Evolutionary conservation across 1,140 invertebrate species (phyloP), one percentile per base, ranked within the genome.

Genomic region (Caenorhabditis tropicalis): DNA sequence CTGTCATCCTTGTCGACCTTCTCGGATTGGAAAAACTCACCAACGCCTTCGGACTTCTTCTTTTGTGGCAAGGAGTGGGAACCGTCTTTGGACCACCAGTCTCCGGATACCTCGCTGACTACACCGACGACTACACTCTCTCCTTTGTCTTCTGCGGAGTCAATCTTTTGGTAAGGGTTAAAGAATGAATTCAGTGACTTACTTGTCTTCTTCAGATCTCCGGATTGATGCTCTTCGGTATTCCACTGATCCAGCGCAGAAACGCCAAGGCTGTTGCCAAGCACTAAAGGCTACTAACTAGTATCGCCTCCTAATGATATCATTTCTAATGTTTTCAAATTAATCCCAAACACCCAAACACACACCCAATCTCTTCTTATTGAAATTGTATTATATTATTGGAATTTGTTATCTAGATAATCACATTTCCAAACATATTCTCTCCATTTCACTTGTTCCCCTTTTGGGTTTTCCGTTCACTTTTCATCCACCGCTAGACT

Each of bases 41-140:
- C 53, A 99, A 97, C 91, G 96, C 96, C 24, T 99, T 98, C 92
- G 97, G 97, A 29, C 93, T 99, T 65, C 93, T 99, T 60, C 96
- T 98, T 33, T 81, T 85, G 33, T 85, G 80, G 79, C 88, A 93
- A 98, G 97, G 97, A 36, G 94, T 95, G 43, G 95, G 96, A 0
- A 95, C 96, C 3, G 95, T 98, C 56, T 92, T 98, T 46, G 94
- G 94, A 16, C 92, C 94, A 6, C 94, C 94, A 7, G 85, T 94
- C n/a, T 93, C 94, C 84, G 94, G 94, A 93, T 88, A 94, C 94
- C 91, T 96, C 7, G 95, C 94, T 91, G 95, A 96, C 90, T 92
- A 94, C 6, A 95, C 95, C 0, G 94, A 93, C 39, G 94, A 93
- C 9, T 96, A 96, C 92, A 93, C 95, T 89, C 91, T 95, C n/a